Conservation (phyloP, 1,140 invertebrate species). For the Philotrypesis tridentata region DNA sequence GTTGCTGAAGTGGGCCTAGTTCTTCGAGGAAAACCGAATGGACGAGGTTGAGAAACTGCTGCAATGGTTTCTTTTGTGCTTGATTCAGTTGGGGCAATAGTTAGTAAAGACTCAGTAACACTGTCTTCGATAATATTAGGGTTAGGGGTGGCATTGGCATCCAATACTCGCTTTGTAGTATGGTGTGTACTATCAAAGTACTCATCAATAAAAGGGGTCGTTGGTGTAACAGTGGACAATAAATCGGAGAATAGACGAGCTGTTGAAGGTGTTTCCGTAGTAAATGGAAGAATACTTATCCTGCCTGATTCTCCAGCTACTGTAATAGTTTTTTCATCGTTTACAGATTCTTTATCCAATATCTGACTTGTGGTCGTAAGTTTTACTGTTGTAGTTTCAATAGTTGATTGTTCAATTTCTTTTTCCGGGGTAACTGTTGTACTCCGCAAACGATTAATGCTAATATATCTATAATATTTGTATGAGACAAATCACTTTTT, state of each 20-base stretch:
- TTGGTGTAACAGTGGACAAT: slow-evolving; percentile 20
- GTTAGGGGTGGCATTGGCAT: slow-evolving; percentile 14
- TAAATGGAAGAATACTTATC: slow-evolving; percentile 45
- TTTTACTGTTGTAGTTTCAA: slow-evolving; percentile 19
- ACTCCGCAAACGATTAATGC: slow-evolving; percentile 70
- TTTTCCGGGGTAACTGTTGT: slow-evolving; percentile 59
- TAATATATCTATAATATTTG: slow-evolving; percentile 68
- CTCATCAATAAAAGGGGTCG: slow-evolving; percentile 25
- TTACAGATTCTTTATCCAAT: neutral
- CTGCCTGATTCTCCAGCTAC: slow-evolving; percentile 43
- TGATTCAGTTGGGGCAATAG: slow-evolving; percentile 55
- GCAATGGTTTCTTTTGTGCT: slow-evolving; percentile 62
- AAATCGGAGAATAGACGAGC: slow-evolving; percentile 20
- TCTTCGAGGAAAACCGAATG: slow-evolving; percentile 73
- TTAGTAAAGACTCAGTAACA: slow-evolving; percentile 36
- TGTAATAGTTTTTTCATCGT: slow-evolving; percentile 41
- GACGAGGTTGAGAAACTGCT: slow-evolving; percentile 74
- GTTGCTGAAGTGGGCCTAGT: slow-evolving; percentile 60
- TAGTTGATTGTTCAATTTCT: slow-evolving; percentile 32
- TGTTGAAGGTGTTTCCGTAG: slow-evolving; percentile 36
- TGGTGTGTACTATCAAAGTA: slow-evolving; percentile 25
- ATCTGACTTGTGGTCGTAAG: slow-evolving; percentile 25
- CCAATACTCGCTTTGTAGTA: slow-evolving; percentile 6
- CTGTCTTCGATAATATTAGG: slow-evolving; percentile 40
- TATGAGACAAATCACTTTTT: neutral